A percentile compares a stretch with the other conserved stretches of the same genome.
phyloP scores from a whole-genome alignment of 2,113 vertebrate species.

The Gavia stellata region DNA sequence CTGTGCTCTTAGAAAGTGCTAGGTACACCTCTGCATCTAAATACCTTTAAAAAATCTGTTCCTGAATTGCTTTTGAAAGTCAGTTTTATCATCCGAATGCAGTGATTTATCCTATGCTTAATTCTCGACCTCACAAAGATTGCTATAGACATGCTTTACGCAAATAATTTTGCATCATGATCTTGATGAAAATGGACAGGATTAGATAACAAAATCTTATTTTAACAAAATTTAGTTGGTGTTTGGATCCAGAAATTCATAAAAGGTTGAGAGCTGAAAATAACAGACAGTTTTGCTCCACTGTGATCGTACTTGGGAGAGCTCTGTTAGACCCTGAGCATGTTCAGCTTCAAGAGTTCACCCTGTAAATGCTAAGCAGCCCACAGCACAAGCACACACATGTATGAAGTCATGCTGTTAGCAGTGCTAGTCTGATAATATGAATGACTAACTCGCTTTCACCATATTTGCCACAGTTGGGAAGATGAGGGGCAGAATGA shows the following conservation, averaged over 20 bases:
- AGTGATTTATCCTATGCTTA: background rate
- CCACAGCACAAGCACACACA: background rate
- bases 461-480: background rate
- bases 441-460: background rate
- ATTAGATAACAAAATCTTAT: background rate
- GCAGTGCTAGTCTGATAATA: background rate
- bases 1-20: constrained; percentile 3
- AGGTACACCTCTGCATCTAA: constrained; percentile 16
- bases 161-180: background rate
- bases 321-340: background rate
- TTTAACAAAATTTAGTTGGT: background rate
- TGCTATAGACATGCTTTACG: background rate
- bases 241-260: background rate
- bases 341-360: background rate
- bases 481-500: background rate
- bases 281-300: background rate
- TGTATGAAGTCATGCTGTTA: background rate
- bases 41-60: background rate
- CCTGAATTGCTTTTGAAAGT: constrained; percentile 2
- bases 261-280: background rate
- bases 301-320: background rate
- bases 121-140: background rate
- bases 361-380: background rate
- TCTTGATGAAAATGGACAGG: background rate
- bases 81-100: background rate